A percentile compares a stretch with the other conserved stretches of the same genome.
phyloP scores from a whole-genome alignment of 2,797 vertebrate genomes.

The Malurus leucopterus region DNA sequence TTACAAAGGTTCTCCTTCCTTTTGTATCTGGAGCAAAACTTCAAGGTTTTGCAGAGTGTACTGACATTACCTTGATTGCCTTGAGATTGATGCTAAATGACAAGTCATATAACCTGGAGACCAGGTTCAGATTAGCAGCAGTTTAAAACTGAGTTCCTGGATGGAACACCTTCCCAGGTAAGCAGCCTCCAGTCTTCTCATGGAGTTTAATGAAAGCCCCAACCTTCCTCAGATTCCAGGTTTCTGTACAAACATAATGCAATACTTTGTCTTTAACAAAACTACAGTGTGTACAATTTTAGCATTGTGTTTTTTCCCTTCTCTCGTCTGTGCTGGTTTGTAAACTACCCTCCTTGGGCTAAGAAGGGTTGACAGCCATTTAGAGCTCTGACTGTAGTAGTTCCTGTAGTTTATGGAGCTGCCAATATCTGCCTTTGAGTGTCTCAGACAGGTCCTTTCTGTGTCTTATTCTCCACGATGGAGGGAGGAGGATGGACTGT shows the following conservation, averaged over 20 bases:
- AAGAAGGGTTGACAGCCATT: not conserved
- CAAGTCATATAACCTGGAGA: not conserved
- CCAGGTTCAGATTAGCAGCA: not conserved
- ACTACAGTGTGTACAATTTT: not conserved
- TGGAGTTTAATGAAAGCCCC: not conserved
- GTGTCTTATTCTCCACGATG: not conserved
- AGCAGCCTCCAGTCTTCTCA: not conserved
- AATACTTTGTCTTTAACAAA: constrained; percentile 12
- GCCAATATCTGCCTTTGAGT: not conserved
- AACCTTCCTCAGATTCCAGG: not conserved
- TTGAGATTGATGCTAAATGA: not conserved
- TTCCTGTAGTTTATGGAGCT: not conserved
- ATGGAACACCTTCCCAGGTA: not conserved
- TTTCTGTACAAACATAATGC: not conserved
- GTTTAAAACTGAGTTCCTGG: not conserved
- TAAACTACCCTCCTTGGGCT: not conserved
- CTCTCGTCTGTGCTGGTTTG: not conserved
- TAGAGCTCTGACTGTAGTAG: not conserved
- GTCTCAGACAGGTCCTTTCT: not conserved
- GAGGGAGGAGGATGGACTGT: not conserved
- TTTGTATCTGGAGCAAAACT: not conserved
- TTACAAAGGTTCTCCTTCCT: not conserved
- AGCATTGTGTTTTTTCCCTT: not conserved
- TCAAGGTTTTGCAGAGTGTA: not conserved
- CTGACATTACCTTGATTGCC: not conserved